phyloP scores from a whole-genome alignment of 2,797 vertebrate species.

The Carapus acus region DNA sequence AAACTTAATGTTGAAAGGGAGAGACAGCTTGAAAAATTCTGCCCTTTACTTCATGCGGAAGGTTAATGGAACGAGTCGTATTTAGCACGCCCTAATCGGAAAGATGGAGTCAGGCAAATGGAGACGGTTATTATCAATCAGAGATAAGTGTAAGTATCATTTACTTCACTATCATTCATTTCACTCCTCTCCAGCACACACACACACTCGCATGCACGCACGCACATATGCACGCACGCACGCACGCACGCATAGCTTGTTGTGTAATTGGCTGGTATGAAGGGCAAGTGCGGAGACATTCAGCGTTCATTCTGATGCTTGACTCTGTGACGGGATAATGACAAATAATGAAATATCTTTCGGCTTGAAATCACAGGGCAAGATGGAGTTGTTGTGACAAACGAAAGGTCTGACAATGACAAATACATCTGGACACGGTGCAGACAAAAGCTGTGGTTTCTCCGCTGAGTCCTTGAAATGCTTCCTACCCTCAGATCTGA shows the following conservation, averaged over 20 bases:
- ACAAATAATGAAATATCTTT: no score
- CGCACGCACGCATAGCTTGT: no score
- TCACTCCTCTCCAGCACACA: neutral
- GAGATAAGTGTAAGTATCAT: constrained; percentile 29
- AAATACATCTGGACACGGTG: no score
- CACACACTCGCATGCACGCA: no score
- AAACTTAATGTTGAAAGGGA: constrained; percentile 19
- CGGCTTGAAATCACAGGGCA: no score
- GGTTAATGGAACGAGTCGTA: constrained; percentile 40
- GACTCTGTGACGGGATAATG: neutral
- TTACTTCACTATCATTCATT: constrained; percentile 23
- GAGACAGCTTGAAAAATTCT: constrained; percentile 18
- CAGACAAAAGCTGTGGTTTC: no score
- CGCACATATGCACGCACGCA: no score
- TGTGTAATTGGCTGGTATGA: constrained; percentile 45
- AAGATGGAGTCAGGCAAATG: constrained; percentile 18
- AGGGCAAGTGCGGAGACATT: neutral
- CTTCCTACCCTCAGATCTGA: no score
- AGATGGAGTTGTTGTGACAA: no score
- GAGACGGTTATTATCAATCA: constrained; percentile 40
- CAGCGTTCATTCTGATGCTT: constrained; percentile 12
- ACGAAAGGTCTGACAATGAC: no score
- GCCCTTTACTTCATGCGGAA: constrained; percentile 32
- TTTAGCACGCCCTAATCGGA: constrained; percentile 36
- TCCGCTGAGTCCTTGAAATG: no score